phyloP scores from a whole-genome alignment of 2,888 invertebrate species.

The Endotricha flammealis region DNA sequence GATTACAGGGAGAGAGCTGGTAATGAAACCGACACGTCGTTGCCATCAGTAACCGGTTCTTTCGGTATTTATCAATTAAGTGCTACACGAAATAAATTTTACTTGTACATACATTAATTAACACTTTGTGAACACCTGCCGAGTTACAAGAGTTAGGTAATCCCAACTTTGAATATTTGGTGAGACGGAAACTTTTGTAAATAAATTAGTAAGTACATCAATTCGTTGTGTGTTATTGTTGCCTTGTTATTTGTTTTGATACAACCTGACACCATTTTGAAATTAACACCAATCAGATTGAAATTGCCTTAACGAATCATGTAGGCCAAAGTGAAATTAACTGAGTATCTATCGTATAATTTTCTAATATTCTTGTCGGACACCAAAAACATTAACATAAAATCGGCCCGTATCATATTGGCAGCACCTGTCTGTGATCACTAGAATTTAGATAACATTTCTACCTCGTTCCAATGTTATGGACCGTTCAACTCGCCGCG shows the following conservation, averaged over 20 bases:
- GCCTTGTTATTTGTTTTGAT: no score
- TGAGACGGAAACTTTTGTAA: conserved; percentile 38
- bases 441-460: conserved; percentile 6
- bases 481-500: conserved; percentile 5
- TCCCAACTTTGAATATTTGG: conserved; percentile 43
- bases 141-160: conserved; percentile 42
- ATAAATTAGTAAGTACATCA: conserved; percentile 34
- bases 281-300: no score
- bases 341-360: no score
- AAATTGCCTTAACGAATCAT: no score
- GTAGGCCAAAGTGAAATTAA: no score
- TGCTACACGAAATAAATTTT: conserved; percentile 45
- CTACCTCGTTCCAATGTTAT: conserved; percentile 3
- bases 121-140: conserved; percentile 52
- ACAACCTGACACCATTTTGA: no score
- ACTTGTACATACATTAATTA: conserved; percentile 53
- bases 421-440: background rate
- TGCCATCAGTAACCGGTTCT: conserved; percentile 29
- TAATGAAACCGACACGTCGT: conserved; percentile 41
- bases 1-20: conserved; percentile 40
- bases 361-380: no score
- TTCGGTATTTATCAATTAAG: conserved; percentile 53
- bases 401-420: background rate
- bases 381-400: no score
- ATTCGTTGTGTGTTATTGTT: background rate